Conservation (phyloP, 35 echinoderm and acorn worm species). For the Diadema setosum region DNA sequence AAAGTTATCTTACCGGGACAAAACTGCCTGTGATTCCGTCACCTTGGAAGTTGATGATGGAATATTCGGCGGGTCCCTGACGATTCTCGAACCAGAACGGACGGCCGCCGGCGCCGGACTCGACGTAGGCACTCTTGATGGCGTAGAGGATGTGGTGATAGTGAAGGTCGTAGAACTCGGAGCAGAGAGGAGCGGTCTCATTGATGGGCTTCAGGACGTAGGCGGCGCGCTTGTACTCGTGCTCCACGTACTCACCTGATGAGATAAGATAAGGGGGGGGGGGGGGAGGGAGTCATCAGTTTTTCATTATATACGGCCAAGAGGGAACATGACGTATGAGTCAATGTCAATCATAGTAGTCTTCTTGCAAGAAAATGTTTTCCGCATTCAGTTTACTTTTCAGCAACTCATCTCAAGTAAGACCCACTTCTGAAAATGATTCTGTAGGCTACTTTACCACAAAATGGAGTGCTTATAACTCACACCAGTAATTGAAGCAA, state of each 20-base stretch:
- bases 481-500: too few species aligned
- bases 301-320: too few species aligned
- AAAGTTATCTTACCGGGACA: not conserved
- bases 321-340: too few species aligned
- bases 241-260: not conserved
- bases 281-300: too few species aligned
- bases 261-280: too few species aligned
- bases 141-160: not conserved
- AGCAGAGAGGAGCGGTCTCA: not conserved
- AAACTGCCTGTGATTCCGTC: not conserved
- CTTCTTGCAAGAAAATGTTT: too few species aligned
- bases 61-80: not conserved
- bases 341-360: too few species aligned
- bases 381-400: too few species aligned
- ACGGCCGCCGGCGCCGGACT: not conserved
- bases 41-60: not conserved
- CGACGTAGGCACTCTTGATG: not conserved
- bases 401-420: too few species aligned
- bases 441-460: too few species aligned
- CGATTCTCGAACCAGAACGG: constrained; percentile 8
- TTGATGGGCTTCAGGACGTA: not conserved
- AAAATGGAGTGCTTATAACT: too few species aligned
- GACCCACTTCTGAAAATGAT: too few species aligned
- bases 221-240: not conserved
- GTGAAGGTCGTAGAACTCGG: not conserved